A percentile compares a stretch with the other conserved stretches of the same genome.
These are phyloP conservation scores for Plemyria rubiginata DNA, from an alignment of 2,888 invertebrate species.

Conservation along the genomic window DNA sequence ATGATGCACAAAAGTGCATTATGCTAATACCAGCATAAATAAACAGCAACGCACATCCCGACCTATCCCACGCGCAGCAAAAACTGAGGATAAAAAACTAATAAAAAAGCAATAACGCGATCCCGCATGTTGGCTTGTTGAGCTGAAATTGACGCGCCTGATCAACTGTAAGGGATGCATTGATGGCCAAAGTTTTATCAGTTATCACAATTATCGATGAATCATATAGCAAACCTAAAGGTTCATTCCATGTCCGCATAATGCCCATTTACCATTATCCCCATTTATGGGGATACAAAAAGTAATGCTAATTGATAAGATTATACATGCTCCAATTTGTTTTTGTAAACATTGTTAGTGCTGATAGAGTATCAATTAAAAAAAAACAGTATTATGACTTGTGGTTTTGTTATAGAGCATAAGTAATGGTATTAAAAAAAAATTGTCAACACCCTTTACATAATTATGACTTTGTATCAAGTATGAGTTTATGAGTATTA, in stretches of 20 bases:
- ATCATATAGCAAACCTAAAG: too few relatives aligned
- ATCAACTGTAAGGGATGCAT: slow-evolving; percentile 70
- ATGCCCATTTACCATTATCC: too few relatives aligned
- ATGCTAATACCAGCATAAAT: slow-evolving; percentile 84
- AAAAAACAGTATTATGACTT: too few relatives aligned
- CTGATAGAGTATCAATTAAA: too few relatives aligned
- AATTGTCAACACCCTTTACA: slow-evolving; percentile 6
- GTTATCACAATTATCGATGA: slow-evolving; percentile 30
- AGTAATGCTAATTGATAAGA: not conserved
- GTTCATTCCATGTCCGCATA: too few relatives aligned
- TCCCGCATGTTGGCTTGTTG: slow-evolving; percentile 83
- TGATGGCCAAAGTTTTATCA: slow-evolving; percentile 33
- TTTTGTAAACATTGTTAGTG: too few relatives aligned
- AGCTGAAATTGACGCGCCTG: slow-evolving; percentile 78
- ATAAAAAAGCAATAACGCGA: slow-evolving; percentile 84
- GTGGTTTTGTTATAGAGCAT: not conserved
- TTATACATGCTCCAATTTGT: slow-evolving; percentile 2
- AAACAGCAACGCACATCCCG: slow-evolving; percentile 55
- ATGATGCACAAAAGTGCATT: slow-evolving; percentile 68
- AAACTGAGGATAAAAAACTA: slow-evolving; percentile 80
- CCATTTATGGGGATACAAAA: too few relatives aligned
- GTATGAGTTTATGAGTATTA: slow-evolving; percentile 11
- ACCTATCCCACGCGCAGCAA: slow-evolving; percentile 81
- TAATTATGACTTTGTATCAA: not conserved
- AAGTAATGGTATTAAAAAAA: not conserved